These are phyloP conservation scores for Chaetodon trifascialis DNA, from an alignment of 2,113 vertebrate species.

Conservation along the genomic window DNA sequence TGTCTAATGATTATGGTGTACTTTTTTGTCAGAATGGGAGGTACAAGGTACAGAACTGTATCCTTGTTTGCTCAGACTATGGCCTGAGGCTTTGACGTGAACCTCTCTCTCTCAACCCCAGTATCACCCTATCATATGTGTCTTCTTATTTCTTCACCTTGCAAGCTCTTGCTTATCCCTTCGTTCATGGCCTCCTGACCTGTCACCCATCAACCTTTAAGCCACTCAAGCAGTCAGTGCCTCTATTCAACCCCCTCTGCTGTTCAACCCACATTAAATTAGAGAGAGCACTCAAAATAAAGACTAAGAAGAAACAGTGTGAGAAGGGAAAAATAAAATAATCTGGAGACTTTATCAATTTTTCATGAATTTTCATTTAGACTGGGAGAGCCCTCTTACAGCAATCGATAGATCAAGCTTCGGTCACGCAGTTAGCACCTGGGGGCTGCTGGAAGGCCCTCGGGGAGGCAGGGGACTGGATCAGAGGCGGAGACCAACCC, in stretches of 20 bases:
- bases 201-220: constrained; percentile 82
- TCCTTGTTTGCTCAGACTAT: neutral
- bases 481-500: constrained; percentile 74
- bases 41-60: neutral
- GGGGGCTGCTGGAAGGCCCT: constrained; percentile 87
- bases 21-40: neutral
- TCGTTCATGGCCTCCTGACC: constrained; percentile 68
- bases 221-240: constrained; percentile 83
- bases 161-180: constrained; percentile 47
- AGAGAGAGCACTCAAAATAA: constrained; percentile 24
- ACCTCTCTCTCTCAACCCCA: constrained; percentile 13
- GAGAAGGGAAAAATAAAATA: constrained; percentile 82
- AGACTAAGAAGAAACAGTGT: constrained; percentile 43
- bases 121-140: constrained; percentile 45
- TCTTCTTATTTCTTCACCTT: constrained; percentile 45
- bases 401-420: constrained; percentile 98
- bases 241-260: constrained; percentile 81
- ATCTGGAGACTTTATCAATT: constrained; percentile 95
- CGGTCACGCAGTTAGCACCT: constrained; percentile 95
- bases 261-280: constrained; percentile 53
- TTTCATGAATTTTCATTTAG: constrained; percentile 99
- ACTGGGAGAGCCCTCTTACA: constrained; percentile 90
- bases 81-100: constrained; percentile 4
- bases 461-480: constrained; percentile 79
- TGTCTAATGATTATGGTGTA: neutral